Conservation (phyloP, 2,888 invertebrate genomes). For the Aleiodes leptofemur region DNA sequence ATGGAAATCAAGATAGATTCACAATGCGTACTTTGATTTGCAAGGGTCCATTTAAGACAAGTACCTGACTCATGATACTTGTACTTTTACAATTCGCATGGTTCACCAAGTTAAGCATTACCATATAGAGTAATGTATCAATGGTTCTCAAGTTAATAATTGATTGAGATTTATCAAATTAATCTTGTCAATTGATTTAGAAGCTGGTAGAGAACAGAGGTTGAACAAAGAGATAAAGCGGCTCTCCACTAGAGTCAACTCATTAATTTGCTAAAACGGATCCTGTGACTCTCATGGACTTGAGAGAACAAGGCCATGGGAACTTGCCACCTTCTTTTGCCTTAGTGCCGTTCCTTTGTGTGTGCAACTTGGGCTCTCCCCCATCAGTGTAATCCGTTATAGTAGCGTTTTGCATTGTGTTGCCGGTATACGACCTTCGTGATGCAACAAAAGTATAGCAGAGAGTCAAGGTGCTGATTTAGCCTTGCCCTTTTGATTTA, state of each 20-base stretch:
- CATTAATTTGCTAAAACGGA: slow-evolving; percentile 59
- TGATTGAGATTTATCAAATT: slow-evolving; percentile 28
- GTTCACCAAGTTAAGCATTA: slow-evolving; percentile 8
- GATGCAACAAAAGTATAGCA: slow-evolving; percentile 54
- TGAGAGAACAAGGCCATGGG: slow-evolving; percentile 60
- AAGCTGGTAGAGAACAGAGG: background rate
- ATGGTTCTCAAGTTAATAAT: background rate
- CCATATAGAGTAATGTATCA: slow-evolving; percentile 21
- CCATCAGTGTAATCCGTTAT: slow-evolving; percentile 61
- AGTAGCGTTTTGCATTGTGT: slow-evolving; percentile 61
- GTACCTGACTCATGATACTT: slow-evolving; percentile 35
- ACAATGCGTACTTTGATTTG: slow-evolving; percentile 39
- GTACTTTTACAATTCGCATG: slow-evolving; percentile 21
- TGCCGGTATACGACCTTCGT: slow-evolving; percentile 48
- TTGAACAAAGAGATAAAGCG: slow-evolving; percentile 28
- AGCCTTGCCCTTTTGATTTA: slow-evolving; percentile 40
- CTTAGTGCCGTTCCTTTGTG: slow-evolving; percentile 33
- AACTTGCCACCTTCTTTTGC: slow-evolving; percentile 54
- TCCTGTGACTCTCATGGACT: slow-evolving; percentile 44
- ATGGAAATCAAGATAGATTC: slow-evolving; percentile 39
- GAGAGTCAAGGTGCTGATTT: slow-evolving; percentile 58
- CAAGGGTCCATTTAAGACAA: slow-evolving; percentile 39
- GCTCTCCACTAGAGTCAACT: slow-evolving; percentile 33
- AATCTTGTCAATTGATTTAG: slow-evolving; percentile 9
- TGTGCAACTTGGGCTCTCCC: slow-evolving; percentile 44